phyloP scores from a whole-genome alignment of 1,140 invertebrate species.

The Pseudachorutes palmiensis region DNA sequence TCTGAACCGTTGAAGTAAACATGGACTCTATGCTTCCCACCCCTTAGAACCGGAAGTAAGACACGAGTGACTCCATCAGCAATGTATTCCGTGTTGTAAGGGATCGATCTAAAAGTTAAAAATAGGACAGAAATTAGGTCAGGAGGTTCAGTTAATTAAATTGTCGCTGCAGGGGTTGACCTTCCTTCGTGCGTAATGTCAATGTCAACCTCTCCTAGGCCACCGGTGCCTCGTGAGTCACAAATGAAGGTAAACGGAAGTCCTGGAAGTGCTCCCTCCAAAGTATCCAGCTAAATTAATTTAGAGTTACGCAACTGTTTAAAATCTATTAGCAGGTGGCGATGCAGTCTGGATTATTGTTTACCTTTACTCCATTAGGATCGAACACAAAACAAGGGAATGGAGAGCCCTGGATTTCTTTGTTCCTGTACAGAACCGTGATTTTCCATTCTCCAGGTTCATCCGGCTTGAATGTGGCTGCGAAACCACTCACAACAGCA shows the following conservation, averaged over 20 bases:
- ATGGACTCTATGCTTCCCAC: conserved; percentile 86
- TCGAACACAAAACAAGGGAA: conserved; percentile 97
- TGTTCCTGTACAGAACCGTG: conserved; percentile 86
- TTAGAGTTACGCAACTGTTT: no score
- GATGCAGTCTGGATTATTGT: no score
- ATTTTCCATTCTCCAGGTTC: conserved; percentile 96
- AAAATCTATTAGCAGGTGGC: no score
- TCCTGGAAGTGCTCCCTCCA: conserved; percentile 68
- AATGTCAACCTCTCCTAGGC: conserved; percentile 75
- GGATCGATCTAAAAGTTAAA: conserved; percentile 54
- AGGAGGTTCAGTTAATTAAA: background rate
- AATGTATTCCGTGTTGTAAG: conserved; percentile 72
- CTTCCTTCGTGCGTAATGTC: conserved; percentile 65
- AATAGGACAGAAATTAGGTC: background rate
- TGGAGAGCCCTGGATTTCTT: conserved; percentile 91
- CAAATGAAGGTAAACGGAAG: conserved; percentile 72
- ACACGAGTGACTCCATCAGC: conserved; percentile 73
- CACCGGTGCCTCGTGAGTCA: conserved; percentile 73
- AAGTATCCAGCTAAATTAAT: conserved; percentile 49
- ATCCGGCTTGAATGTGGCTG: conserved; percentile 90
- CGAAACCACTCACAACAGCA: conserved; percentile 66
- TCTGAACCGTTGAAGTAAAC: conserved; percentile 92
- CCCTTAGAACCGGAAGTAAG: conserved; percentile 76
- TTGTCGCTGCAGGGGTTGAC: background rate
- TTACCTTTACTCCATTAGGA: conserved; percentile 74